phyloP scores from a whole-genome alignment of 1,140 invertebrate genomes.

The Eubasilissa regina region DNA sequence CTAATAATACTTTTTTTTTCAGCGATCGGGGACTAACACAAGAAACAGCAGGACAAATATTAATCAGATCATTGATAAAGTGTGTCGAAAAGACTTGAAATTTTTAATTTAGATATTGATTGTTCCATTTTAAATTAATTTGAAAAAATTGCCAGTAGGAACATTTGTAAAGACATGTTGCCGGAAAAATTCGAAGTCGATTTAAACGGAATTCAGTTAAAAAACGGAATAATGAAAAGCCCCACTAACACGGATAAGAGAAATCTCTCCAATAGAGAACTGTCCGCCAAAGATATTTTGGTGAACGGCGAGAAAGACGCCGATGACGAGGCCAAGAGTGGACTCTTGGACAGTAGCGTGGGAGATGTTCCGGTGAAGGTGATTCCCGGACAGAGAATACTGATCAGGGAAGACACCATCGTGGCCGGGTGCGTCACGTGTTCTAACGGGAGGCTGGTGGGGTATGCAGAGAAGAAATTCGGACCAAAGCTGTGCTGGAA shows the following conservation, averaged over 20 bases:
- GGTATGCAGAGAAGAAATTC: constrained; percentile 50
- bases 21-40: too few species aligned
- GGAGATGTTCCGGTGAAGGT: constrained; percentile 37
- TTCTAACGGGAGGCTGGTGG: constrained; percentile 47
- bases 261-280: constrained; percentile 30
- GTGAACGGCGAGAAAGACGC: not conserved
- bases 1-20: too few species aligned
- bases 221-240: constrained; percentile 5
- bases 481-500: constrained; percentile 52
- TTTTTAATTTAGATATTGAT: not conserved
- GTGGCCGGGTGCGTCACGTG: constrained; percentile 45
- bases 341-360: constrained; percentile 8
- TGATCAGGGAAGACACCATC: constrained; percentile 45
- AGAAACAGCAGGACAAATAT: too few species aligned
- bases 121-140: not conserved
- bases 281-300: constrained; percentile 22
- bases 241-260: constrained; percentile 9
- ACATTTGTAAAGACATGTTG: not conserved
- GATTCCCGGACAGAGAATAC: constrained; percentile 34
- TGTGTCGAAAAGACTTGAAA: too few species aligned
- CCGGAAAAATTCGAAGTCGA: not conserved
- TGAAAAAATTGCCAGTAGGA: not conserved
- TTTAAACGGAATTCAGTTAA: not conserved
- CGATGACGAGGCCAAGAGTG: not conserved
- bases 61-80: too few species aligned